Conservation (phyloP, 2,888 invertebrate species). For the Hoplodrina blanda region DNA sequence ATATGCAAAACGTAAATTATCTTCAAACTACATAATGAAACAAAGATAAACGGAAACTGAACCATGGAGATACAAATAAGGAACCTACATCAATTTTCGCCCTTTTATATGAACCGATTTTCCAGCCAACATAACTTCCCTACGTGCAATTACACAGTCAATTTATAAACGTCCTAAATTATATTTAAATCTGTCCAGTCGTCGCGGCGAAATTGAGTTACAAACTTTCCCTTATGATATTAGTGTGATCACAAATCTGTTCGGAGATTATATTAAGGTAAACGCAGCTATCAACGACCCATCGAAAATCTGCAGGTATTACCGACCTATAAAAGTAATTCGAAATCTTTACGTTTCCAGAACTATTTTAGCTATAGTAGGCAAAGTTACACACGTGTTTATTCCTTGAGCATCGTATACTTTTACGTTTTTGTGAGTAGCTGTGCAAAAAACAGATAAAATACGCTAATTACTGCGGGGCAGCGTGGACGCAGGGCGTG, state of each 20-base stretch:
- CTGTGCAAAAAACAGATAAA: no score
- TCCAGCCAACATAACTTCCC: background rate
- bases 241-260: constrained; percentile 49
- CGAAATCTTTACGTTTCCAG: no score
- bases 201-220: constrained; percentile 29
- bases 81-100: background rate
- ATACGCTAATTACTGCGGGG: no score
- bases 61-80: background rate
- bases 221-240: constrained; percentile 43
- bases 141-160: constrained; percentile 7
- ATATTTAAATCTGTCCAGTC: constrained; percentile 29
- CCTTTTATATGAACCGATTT: background rate
- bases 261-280: constrained; percentile 44
- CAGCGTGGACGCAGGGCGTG: no score
- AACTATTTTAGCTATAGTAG: no score
- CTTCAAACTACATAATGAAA: background rate
- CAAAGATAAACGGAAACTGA: background rate
- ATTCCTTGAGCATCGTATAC: no score
- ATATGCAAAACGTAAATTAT: background rate
- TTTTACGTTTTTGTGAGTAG: no score
- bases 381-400: no score
- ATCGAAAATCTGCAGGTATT: no score
- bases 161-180: constrained; percentile 8
- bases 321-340: no score
- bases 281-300: no score